These are phyloP conservation scores for Sorex maritimensis DNA, from an alignment of 2,797 vertebrate genomes.

Conservation along the genomic window DNA sequence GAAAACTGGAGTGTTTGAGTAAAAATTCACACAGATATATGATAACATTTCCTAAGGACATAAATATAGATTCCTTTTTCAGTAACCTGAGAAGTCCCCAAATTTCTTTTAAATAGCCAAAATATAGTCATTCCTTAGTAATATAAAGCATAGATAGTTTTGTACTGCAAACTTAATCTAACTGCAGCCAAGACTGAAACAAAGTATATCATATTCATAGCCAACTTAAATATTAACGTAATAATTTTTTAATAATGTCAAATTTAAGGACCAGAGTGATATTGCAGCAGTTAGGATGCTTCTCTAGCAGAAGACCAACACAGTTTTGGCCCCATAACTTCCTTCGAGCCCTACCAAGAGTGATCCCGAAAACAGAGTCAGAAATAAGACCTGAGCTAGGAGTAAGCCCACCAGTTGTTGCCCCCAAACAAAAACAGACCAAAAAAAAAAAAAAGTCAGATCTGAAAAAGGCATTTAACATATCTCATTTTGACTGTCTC, in stretches of 20 bases:
- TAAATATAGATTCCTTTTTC: conserved; percentile 74
- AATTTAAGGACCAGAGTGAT: conserved; percentile 18
- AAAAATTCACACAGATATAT: conserved; percentile 73
- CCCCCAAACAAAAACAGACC: no score
- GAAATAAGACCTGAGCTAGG: no score
- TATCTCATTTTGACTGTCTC: background rate
- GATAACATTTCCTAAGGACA: conserved; percentile 74
- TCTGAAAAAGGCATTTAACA: conserved; percentile 48
- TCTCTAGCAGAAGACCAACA: no score
- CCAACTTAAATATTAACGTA: conserved; percentile 54
- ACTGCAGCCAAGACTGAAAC: conserved; percentile 24
- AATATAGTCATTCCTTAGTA: conserved; percentile 17
- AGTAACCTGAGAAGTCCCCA: conserved; percentile 44
- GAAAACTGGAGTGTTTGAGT: conserved; percentile 68
- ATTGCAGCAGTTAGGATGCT: no score
- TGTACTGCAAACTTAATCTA: conserved; percentile 19
- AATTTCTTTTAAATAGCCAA: no score
- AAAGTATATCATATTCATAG: conserved; percentile 17
- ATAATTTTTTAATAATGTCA: conserved; percentile 7
- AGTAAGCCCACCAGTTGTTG: no score
- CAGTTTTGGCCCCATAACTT: no score
- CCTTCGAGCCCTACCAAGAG: no score
- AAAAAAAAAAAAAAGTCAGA: background rate
- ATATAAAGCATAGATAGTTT: conserved; percentile 57
- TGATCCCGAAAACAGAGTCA: no score